Percentiles rank a stretch among this genome's conserved stretches.
phyloP scores from a whole-genome alignment of 1,140 invertebrate genomes.

The Tetramorium parvispinum region DNA sequence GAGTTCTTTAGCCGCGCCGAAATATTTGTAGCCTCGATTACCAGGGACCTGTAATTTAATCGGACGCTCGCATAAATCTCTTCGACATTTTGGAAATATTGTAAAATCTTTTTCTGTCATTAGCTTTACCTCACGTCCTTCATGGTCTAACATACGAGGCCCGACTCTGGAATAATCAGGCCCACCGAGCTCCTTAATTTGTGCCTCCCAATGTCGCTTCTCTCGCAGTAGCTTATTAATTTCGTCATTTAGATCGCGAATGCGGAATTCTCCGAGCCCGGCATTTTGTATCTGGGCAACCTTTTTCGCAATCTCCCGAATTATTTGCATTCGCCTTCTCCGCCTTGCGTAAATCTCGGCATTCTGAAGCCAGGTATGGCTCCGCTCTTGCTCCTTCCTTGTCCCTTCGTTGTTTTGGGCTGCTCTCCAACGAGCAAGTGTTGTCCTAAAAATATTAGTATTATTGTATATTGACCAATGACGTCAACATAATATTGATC shows the following conservation, averaged over 20 bases:
- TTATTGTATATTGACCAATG: neutral
- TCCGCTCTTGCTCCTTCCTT: conserved; percentile 91
- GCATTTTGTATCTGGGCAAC: conserved; percentile 99
- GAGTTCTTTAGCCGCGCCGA: conserved; percentile 99
- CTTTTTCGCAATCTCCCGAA: conserved; percentile 98
- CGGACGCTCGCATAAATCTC: neutral
- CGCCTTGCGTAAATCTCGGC: conserved; percentile 94
- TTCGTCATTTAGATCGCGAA: conserved; percentile 99
- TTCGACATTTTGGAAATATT: neutral
- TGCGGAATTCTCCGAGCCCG: conserved; percentile 98
- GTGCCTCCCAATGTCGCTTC: conserved; percentile 98
- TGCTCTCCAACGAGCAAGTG: conserved; percentile 96
- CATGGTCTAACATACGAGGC: conserved; percentile 97
- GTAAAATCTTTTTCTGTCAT: neutral
- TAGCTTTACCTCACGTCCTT: conserved; percentile 93
- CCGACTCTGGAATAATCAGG: conserved; percentile 97
- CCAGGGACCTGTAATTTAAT: conserved; percentile 90
- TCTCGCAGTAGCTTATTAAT: conserved; percentile 99
- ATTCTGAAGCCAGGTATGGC: conserved; percentile 97
- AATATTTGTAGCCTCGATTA: conserved; percentile 99
- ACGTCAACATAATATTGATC: neutral
- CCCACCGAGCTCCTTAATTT: conserved; percentile 98
- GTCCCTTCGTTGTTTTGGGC: conserved; percentile 95
- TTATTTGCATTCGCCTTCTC: conserved; percentile 98
- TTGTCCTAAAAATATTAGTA: conserved; percentile 90